Evolutionary conservation across 2,888 invertebrate genomes (phyloP), one percentile per base, ranked within the genome.

Genomic region (Tethea ocularis): DNA sequence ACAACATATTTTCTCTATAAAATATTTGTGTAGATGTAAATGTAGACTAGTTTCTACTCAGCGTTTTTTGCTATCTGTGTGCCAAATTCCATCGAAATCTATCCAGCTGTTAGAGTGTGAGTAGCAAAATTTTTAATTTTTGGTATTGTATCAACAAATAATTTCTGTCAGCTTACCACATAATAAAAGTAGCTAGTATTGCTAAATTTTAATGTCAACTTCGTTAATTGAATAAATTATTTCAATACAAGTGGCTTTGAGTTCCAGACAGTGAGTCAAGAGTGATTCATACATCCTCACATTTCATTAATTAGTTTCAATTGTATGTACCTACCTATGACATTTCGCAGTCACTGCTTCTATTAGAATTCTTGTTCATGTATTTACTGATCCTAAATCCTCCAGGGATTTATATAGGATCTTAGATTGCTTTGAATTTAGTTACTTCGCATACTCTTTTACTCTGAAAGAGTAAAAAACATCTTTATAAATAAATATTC

Each of bases 241-340:
- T 20, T 10, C 46, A 20, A 46, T 46, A 41, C 3, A 41, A 41
- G 6, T 41, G 4, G n/a, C 17, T 13, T 13, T 41, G 17, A 8
- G 46, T 46, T 20, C 17, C 46, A 46, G 46, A 46, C 46, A 15
- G 10, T 54, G 54, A 54, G 22, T 54, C 54, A 54, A 54, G 46
- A 54, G 36, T 54, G 54, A 54, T 33, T 54, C 54, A 54, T 8
- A 1, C 11, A 10, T 29, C 0, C 53, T 54, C 33, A 17, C 29
- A 33, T 54, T 54, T 36, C 54, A 36, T 4, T 36, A 54, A 54
- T 54, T 54, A 54, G 22, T 54, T 54, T 54, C 36, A 54, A 54
- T 54, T 54, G 54, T 11, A 17, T n/a, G n/a, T n/a, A n/a, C n/a
- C n/a, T n/a, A n/a, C 36, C 29, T 10, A 11, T 36, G 33, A 33